Conservation (phyloP, 1,140 invertebrate genomes). For the Eubasilissa regina region DNA sequence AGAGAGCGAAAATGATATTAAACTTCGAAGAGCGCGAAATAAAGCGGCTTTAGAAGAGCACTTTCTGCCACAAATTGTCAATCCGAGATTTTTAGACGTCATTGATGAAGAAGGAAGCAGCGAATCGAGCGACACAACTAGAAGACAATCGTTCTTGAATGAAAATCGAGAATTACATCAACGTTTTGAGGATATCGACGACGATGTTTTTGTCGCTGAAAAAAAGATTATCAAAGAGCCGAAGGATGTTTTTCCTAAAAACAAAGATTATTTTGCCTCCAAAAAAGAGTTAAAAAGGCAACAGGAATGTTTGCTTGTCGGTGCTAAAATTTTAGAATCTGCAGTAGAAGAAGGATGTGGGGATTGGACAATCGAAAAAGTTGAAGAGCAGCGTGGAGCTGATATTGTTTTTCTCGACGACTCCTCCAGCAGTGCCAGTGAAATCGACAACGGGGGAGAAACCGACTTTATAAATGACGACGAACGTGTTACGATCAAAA, state of each 20-base stretch:
- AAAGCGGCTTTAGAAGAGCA: constrained; percentile 73
- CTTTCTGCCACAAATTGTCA: constrained; percentile 70
- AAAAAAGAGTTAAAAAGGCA: constrained; percentile 63
- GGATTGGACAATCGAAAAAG: constrained; percentile 67
- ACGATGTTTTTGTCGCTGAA: constrained; percentile 67
- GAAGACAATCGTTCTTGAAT: constrained; percentile 67
- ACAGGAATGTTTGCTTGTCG: constrained; percentile 69
- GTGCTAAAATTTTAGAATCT: constrained; percentile 68
- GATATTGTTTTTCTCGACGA: constrained; percentile 71
- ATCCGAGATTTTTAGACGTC: constrained; percentile 77
- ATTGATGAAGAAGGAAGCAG: constrained; percentile 79
- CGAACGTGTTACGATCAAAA: constrained; percentile 67
- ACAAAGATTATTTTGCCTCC: constrained; percentile 49
- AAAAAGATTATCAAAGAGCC: constrained; percentile 58
- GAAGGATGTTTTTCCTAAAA: constrained; percentile 55
- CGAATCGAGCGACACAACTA: constrained; percentile 71
- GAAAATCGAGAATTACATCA: constrained; percentile 68
- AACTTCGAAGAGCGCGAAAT: constrained; percentile 70
- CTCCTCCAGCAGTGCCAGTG: constrained; percentile 70
- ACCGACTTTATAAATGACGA: constrained; percentile 61
- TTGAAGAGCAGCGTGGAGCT: constrained; percentile 68
- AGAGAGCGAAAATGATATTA: constrained; percentile 55
- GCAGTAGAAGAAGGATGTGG: constrained; percentile 69
- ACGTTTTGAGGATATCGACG: constrained; percentile 69
- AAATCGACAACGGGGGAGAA: constrained; percentile 66